Evolutionary conservation across 2,113 vertebrate genomes (phyloP), one percentile per base, ranked within the genome.

Genomic region (Gopherus evgoodei): DNA sequence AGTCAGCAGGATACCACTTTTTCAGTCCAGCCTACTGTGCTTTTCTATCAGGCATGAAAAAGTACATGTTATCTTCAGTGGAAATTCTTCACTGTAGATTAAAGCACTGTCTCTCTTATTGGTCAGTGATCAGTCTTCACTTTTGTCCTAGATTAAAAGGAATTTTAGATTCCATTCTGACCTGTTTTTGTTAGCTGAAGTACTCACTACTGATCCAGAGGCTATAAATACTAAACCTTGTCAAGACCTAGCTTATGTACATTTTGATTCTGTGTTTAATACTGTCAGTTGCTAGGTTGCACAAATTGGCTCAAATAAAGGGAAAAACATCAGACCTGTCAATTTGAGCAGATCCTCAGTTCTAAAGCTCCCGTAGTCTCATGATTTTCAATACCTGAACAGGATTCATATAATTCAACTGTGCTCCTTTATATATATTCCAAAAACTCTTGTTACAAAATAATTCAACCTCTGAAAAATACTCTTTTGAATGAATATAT

Each of bases 21-120:
- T 84, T 92, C 17, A 89, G 10, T 86, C 81, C 81, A 54, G 5
- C 1, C 6, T 4, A 49, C 49, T 50, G 24, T 84, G 29, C 6
- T 24, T 93, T 94, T 94, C 72, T 53, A 57, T n/a, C 72, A 88
- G 56, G 31, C n/a, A 72, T 72, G n/a, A 90, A 94, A 86, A 47
- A 16, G 25, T 47, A 78, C 11, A 44, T 44, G 44, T 78, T 78
- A 47, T 25, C 22, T 78, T 78, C 75, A 78, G 22, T 44, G 44
- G 75, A 53, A 16, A 38, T 53, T 81, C 82, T 83, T 87, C 83
- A 29, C 31, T 92, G 13, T 53, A 47, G 42, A 53, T 53, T 11
- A 83, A 47, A 79, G 72, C n/a, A 9, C 1, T 65, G 31, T 4
- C 44, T 62, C 25, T 93, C 93, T 90, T 29, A 80, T 31, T 5